phyloP scores from a whole-genome alignment of 2,888 invertebrate genomes.

The Dilophus febrilis region DNA sequence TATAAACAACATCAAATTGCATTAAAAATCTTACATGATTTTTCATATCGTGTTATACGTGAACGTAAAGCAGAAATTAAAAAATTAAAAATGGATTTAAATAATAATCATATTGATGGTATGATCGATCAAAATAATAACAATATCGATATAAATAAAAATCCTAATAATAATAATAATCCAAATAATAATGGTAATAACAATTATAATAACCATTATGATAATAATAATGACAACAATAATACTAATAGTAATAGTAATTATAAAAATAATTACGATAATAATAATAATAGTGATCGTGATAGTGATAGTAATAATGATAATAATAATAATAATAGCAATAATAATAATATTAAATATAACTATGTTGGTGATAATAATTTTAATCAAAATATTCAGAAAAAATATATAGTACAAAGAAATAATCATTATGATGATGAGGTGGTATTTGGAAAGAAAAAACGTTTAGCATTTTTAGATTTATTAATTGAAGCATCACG shows the following conservation, averaged over 20 bases:
- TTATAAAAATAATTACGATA: no score
- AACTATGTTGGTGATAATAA: no score
- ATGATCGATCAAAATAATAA: constrained; percentile 4
- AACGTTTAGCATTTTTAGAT: constrained; percentile 39
- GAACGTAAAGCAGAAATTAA: constrained; percentile 30
- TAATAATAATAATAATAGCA: no score
- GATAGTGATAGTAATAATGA: neutral
- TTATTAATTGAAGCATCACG: constrained; percentile 37
- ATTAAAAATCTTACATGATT: constrained; percentile 31
- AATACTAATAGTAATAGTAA: constrained; percentile 14
- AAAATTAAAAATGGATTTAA: constrained; percentile 17
- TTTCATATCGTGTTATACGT: constrained; percentile 33
- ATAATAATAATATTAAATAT: no score
- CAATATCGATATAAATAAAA: constrained; percentile 5
- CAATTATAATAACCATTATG: no score
- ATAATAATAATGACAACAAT: constrained; percentile 5
- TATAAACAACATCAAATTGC: constrained; percentile 36
- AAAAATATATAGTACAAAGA: neutral
- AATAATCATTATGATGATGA: constrained; percentile 14
- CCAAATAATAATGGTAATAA: no score
- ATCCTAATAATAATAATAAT: neutral
- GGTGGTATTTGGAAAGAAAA: constrained; percentile 27
- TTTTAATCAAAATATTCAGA: no score
- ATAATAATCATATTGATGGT: constrained; percentile 9
- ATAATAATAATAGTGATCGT: constrained; percentile 12